Evolutionary conservation across 1,140 invertebrate genomes (phyloP).

Genomic region (Laupala kohalensis): DNA sequence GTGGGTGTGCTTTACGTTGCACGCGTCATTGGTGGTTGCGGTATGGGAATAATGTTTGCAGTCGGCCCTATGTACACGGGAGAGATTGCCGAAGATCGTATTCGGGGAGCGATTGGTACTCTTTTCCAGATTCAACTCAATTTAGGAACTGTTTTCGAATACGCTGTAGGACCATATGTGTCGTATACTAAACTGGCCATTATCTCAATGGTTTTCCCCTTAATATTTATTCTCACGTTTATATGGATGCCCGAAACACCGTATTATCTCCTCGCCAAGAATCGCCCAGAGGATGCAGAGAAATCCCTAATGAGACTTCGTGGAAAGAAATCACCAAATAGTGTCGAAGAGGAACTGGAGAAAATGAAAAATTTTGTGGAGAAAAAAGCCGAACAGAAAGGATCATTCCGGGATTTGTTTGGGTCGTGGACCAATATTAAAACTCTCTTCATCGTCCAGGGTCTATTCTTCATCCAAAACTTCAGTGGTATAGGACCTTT

Average conservation of each 20-base stretch:
- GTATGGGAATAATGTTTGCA: not conserved
- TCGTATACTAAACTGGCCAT: not conserved
- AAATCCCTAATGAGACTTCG: slow-evolving; percentile 44
- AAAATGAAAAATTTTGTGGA: slow-evolving; percentile 27
- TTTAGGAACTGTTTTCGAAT: not conserved
- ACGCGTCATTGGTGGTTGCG: not conserved
- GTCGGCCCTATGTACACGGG: not conserved
- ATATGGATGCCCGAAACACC: not conserved
- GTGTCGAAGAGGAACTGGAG: slow-evolving; percentile 28
- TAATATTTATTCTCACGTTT: not conserved
- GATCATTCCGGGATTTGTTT: slow-evolving; percentile 30
- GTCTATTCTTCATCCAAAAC: slow-evolving; percentile 45
- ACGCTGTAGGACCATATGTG: not conserved
- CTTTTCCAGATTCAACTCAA: not conserved
- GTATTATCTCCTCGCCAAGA: not conserved
- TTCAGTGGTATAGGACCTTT: slow-evolving; percentile 52
- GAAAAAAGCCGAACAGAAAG: slow-evolving; percentile 24
- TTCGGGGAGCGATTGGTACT: not conserved
- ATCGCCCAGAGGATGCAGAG: slow-evolving; percentile 36
- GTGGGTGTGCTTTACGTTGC: too few relatives aligned
- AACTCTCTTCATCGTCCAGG: slow-evolving; percentile 35
- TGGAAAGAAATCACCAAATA: too few relatives aligned
- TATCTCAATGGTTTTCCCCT: not conserved
- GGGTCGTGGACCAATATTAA: slow-evolving; percentile 27
- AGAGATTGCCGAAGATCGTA: not conserved